phyloP scores from a whole-genome alignment of 2,888 invertebrate genomes.

The Apoda limacodes region DNA sequence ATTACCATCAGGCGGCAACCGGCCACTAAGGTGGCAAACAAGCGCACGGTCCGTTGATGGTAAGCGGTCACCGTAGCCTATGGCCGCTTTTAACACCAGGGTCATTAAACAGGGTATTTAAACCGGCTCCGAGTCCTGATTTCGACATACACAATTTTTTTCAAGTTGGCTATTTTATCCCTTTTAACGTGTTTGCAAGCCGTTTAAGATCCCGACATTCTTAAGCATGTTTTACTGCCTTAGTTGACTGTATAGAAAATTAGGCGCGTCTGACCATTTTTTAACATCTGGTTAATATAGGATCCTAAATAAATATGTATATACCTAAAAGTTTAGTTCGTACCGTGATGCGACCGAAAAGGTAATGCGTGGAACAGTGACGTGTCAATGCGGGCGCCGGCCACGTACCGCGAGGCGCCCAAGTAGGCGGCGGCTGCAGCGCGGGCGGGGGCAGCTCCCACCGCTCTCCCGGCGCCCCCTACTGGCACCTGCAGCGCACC shows the following conservation, averaged over 20 bases:
- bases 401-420: conserved; percentile 82
- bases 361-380: conserved; percentile 50
- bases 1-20: too few relatives aligned
- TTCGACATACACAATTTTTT: too few relatives aligned
- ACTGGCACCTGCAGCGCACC: conserved; percentile 16
- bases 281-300: background rate
- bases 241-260: too few relatives aligned
- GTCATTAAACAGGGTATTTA: too few relatives aligned
- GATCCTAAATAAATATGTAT: background rate
- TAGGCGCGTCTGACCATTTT: too few relatives aligned
- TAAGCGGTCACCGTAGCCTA: too few relatives aligned
- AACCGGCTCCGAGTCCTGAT: too few relatives aligned
- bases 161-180: too few relatives aligned
- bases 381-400: conserved; percentile 70
- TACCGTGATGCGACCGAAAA: conserved; percentile 46
- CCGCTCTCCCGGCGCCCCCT: conserved; percentile 12
- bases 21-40: too few relatives aligned
- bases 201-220: background rate
- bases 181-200: too few relatives aligned
- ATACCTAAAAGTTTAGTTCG: conserved; percentile 3
- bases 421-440: conserved; percentile 85
- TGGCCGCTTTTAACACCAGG: too few relatives aligned
- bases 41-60: too few relatives aligned
- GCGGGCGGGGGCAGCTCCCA: conserved; percentile 17
- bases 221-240: background rate